These are phyloP conservation scores for Chaenodraco wilsoni DNA, from an alignment of 2,797 vertebrate genomes.

Conservation along the genomic window DNA sequence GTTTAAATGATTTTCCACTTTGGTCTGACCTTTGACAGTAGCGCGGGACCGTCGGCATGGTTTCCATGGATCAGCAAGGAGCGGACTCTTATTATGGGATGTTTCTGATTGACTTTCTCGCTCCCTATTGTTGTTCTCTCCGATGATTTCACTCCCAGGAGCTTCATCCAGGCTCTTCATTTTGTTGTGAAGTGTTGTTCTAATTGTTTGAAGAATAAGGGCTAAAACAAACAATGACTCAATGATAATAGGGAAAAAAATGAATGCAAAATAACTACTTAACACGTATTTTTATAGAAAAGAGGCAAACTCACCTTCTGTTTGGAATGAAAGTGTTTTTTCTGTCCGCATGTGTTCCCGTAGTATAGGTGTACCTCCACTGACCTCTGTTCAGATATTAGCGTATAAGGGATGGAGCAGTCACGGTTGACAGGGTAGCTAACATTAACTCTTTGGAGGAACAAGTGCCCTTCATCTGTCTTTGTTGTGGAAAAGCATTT, in stretches of 20 bases:
- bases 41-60: constrained; percentile 78
- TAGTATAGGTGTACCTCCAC: constrained; percentile 13
- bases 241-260: not conserved
- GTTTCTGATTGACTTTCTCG: constrained; percentile 47
- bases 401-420: constrained; percentile 44
- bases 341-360: constrained; percentile 1
- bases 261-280: not conserved
- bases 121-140: constrained; percentile 24
- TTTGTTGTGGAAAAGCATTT: not conserved
- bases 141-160: constrained; percentile 7
- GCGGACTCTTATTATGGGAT: constrained; percentile 55
- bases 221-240: not conserved
- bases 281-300: not conserved
- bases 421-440: constrained; percentile 59
- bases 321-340: constrained; percentile 9
- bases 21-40: constrained; percentile 83
- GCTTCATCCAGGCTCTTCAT: constrained; percentile 55
- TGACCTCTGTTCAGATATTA: constrained; percentile 59
- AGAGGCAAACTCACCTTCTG: constrained; percentile 42
- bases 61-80: constrained; percentile 76
- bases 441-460: constrained; percentile 68
- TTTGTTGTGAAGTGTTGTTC: constrained; percentile 35
- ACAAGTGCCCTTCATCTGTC: constrained; percentile 51
- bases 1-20: constrained; percentile 33
- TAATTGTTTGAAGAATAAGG: not conserved